Percentiles rank a stretch among this genome's conserved stretches.
phyloP scores from a whole-genome alignment of 2,888 invertebrate species.

The Tinea pellionella region DNA sequence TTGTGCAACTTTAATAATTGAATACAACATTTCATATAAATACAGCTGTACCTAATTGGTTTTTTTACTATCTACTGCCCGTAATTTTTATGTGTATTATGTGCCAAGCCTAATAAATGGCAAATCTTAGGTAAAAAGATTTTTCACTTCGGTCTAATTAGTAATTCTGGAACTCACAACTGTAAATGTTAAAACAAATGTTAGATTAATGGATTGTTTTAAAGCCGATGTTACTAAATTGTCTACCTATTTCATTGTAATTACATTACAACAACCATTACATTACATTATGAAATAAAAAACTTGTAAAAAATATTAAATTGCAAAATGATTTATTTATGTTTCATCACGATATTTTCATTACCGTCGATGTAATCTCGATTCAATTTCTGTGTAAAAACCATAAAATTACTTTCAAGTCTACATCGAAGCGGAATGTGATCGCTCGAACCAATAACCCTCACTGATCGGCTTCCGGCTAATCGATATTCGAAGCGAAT shows the following conservation, averaged over 20 bases:
- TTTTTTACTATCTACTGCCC: too few species aligned
- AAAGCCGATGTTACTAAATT: too few species aligned
- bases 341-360: conserved; percentile 3
- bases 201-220: too few species aligned
- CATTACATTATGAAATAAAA: background rate
- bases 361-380: background rate
- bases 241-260: too few species aligned
- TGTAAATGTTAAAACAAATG: too few species aligned
- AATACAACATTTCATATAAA: background rate
- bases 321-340: background rate
- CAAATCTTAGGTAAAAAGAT: too few species aligned
- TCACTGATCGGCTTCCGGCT: conserved; percentile 62
- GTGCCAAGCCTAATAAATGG: too few species aligned
- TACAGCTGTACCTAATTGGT: background rate
- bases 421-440: conserved; percentile 41
- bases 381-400: conserved; percentile 33
- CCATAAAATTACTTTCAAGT: conserved; percentile 65
- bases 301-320: background rate
- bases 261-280: too few species aligned
- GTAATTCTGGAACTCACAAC: too few species aligned
- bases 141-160: too few species aligned
- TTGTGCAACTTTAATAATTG: background rate
- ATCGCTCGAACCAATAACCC: conserved; percentile 56
- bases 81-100: too few species aligned
- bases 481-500: conserved; percentile 69